phyloP scores from a whole-genome alignment of 2,113 vertebrate genomes.

The Climacteris rufus region DNA sequence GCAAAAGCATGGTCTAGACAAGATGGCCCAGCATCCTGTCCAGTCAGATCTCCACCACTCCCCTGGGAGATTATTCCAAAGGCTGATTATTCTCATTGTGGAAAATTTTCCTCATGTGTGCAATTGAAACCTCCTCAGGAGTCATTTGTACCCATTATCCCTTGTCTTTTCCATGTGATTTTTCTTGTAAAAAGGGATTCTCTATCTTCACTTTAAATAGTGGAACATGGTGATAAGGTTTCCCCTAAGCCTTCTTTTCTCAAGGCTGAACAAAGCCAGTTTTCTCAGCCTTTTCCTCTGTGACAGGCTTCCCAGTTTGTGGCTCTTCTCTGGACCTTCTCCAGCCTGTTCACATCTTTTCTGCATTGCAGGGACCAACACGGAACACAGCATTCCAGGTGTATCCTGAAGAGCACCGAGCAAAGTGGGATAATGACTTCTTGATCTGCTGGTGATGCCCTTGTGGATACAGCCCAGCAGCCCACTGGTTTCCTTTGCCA shows the following conservation, averaged over 20 bases:
- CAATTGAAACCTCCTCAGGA: neutral
- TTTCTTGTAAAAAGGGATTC: neutral
- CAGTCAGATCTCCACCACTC: neutral
- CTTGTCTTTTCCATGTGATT: neutral
- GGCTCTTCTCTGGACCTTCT: neutral
- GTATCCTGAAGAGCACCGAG: neutral
- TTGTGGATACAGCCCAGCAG: neutral
- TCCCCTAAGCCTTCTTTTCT: neutral
- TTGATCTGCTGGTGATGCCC: neutral
- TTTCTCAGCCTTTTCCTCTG: neutral
- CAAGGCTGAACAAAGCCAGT: neutral
- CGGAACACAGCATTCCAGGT: neutral
- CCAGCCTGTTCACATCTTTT: neutral
- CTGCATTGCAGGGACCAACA: too few species aligned
- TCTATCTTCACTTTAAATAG: neutral
- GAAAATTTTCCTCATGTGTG: neutral
- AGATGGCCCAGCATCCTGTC: neutral
- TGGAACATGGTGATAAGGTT: neutral
- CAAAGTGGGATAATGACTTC: neutral
- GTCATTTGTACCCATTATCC: neutral
- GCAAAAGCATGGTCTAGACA: neutral
- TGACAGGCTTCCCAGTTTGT: neutral
- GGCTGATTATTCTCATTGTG: neutral
- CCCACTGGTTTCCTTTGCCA: too few species aligned
- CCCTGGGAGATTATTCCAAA: neutral